Evolutionary conservation across 2,113 vertebrate species (phyloP).

Genomic region (Thinocorus orbignyianus): DNA sequence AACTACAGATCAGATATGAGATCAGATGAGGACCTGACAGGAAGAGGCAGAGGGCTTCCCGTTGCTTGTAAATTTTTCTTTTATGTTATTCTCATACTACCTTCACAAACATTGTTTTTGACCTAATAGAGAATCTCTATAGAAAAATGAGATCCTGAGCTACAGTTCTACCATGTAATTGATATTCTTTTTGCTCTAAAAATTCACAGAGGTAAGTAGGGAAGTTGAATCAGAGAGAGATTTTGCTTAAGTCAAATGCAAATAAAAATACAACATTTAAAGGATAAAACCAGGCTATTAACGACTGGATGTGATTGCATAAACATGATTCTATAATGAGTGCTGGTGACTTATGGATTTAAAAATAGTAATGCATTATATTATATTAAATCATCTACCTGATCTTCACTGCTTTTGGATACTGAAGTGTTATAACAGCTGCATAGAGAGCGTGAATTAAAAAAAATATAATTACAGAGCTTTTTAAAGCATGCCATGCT

Average conservation of each 20-base stretch:
- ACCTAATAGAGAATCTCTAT: background rate
- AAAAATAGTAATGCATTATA: background rate
- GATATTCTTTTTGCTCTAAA: background rate
- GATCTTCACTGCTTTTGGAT: background rate
- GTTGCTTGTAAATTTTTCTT: constrained; percentile 28
- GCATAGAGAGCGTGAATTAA: background rate
- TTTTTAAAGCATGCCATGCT: background rate
- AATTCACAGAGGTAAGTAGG: background rate
- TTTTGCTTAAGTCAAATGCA: background rate
- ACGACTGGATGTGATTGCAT: background rate
- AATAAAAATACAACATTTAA: background rate
- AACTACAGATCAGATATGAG: background rate
- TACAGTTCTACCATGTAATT: background rate
- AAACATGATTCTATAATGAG: background rate
- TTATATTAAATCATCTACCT: background rate
- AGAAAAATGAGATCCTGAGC: constrained; percentile 1
- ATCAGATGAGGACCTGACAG: background rate
- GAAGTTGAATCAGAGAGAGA: background rate
- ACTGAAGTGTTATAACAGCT: background rate
- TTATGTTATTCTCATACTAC: constrained; percentile 35
- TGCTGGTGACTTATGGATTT: background rate
- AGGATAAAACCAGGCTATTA: background rate
- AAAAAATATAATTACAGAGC: background rate
- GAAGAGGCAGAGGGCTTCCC: constrained; percentile 4
- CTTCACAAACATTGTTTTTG: constrained; percentile 23